Evolutionary conservation across 2,113 vertebrate genomes (phyloP), one percentile per base, ranked within the genome.

Genomic region (Furnarius figulus): DNA sequence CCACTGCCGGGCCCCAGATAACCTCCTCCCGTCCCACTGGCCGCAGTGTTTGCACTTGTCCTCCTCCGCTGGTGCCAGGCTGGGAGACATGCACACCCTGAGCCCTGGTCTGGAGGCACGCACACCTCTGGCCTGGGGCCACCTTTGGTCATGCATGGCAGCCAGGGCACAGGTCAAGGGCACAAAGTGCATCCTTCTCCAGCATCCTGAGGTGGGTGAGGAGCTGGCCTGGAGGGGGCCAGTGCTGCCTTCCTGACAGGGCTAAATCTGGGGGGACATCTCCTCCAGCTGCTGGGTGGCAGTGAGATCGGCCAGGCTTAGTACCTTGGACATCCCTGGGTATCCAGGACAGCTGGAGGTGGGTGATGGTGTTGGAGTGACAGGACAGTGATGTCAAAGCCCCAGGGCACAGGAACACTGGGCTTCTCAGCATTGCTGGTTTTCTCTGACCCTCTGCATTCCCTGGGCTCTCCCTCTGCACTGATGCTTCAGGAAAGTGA

Each of bases 31-130:
- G 0, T 47, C 88, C 85, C 68, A 59, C 93, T 89, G 93, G 79
- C 83, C 96, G 0, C 87, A 53, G 52, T 95, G 92, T 96, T 96
- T 96, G 93, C 95, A 92, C 88, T 94, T 94, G 68, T 93, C 96
- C 95, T 96, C 95, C 95, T 94, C 95, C 16, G 6, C 93, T 92
- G 96, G 96, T 95, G 94, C 96, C 93, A 93, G 95, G 46, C 95
- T 1, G 85, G 79, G 82, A 93, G 87, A 93, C 90, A 96, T 42
- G 28, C 94, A 95, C 65, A 30, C 93, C 93, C 87, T 80, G 65
- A 84, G 80, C 39, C 56, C 55, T 37, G 44, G 61, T 28, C 68
- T 4, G 15, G 46, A 81, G 76, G 50, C 84, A 93, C 7, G 23
- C 77, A 95, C 81, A 89, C 84, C 77, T 76, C 76, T 95, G 89